Base-by-base conservation (phyloP, 1,140 invertebrate species). In the Drosophila santomea region DNA sequence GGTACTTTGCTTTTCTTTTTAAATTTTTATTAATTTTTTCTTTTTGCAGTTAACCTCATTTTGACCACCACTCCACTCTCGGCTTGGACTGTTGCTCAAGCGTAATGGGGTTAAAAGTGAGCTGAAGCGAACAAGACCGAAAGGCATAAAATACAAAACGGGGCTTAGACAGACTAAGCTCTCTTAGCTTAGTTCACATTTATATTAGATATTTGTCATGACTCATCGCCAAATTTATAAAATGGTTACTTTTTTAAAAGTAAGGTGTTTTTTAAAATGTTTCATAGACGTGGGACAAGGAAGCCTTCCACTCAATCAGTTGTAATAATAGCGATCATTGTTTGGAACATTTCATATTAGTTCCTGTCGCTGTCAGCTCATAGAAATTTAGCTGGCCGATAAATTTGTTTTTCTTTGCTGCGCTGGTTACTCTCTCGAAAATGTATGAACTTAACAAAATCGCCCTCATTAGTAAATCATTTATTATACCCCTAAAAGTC, bases 61-160 rank as follows among this genome's bases (percentile, higher is more conserved):
- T 47, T 61, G 56, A 57, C 60, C 63, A 23, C 17, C 44, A 56
- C 52, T 48, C 28, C 47, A 43, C 58, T 55, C 56, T 76, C 28
- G 69, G 48, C 56, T 77, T 77, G 63, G 62, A 68, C 74, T 77
- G 63, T 77, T 77, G 83, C 82, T 88, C 82, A 86, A 86, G 82
- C 83, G 82, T 86, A 86, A 88, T 86, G 84, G 83, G 82, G 82
- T 81, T 86, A 88, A 86, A 88, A 88, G 83, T 86, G 75, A 86
- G 79, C 82, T 86, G 83, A 86, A 86, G 71, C 79, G 79, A 88
- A 79, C 75, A 81, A 80, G 78, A 76, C 56, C 32, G 59, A 62
- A 58, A 78, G 55, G 47, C 15, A 61, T 17, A 68, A 69, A 45
- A 55, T 44, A 62, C 36, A 48, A 14, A 38, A 32, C 61, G 51